Evolutionary conservation across 1,140 invertebrate species (phyloP), one percentile per base, ranked within the genome.

Genomic region (Brachionus manjavacas): DNA sequence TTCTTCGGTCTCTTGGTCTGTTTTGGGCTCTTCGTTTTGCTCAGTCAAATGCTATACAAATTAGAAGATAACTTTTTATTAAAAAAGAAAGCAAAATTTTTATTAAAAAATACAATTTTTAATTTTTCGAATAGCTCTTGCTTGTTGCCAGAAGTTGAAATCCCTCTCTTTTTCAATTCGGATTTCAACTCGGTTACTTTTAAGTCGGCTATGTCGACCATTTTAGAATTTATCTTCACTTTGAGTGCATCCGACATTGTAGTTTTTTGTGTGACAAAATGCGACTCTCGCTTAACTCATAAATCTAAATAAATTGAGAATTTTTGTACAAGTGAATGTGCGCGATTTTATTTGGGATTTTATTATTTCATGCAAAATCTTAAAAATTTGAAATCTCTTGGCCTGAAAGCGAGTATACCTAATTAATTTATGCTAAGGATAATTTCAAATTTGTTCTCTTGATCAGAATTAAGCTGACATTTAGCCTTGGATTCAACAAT

Each of bases 111-210:
- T 46, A 81, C 79, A 81, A 64, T 64, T 68, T 81, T 81, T 31
- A 83, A 25, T 83, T 60, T 83, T 64, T 68, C 81, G 16, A 12
- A 39, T 8, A 83, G 39, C 9, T 83, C 81, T 55, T 83, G 60
- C 46, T 83, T 83, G 52, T 25, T 46, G 8, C 81, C 81, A 23
- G 64, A 68, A 35, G 81, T 83, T n/a, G 81, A 68, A 9, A 46
- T 9, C 1, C 81, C 81, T 12, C 81, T 68, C 35, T 83, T 68
- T 70, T 83, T 83, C 11, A 83, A 16, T 52, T 83, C 81, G 9
- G 31, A 39, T 35, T 68, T 68, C 11, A 83, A 12, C 35, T 83
- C 81, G 20, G 60, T 60, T 28, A 81, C 79, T 64, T 81, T 81
- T 0, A 81, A 28, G 16, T 64, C 52, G 31, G 35, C 11, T 35